phyloP scores from a whole-genome alignment of 1,140 invertebrate genomes.

The Bombus pyrosoma region DNA sequence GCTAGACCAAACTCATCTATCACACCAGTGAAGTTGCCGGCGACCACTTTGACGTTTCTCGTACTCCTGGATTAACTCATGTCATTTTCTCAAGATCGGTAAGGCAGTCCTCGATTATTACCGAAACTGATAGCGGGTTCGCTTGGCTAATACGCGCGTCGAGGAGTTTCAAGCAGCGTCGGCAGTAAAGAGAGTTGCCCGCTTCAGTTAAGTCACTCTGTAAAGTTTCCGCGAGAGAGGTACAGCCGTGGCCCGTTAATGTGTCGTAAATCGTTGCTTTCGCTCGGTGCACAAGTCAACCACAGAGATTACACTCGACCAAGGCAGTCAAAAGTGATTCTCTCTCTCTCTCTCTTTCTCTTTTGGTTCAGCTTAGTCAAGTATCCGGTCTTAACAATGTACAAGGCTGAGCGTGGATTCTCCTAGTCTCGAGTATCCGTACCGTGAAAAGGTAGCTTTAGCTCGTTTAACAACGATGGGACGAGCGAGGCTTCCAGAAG shows the following conservation, averaged over 20 bases:
- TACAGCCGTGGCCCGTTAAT: slow-evolving; percentile 44
- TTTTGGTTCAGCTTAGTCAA: slow-evolving; percentile 53
- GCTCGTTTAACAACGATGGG: slow-evolving; percentile 5
- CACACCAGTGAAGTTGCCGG: not conserved
- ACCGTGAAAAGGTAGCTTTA: slow-evolving; percentile 33
- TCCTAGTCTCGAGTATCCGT: slow-evolving; percentile 15
- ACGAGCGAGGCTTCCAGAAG: not conserved
- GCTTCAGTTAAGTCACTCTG: slow-evolving; percentile 54
- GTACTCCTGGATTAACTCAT: not conserved
- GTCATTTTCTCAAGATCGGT: not conserved
- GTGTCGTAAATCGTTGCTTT: slow-evolving; percentile 56
- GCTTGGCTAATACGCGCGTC: slow-evolving; percentile 21
- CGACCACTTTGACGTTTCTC: not conserved
- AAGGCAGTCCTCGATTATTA: slow-evolving; percentile 14
- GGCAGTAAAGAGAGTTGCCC: slow-evolving; percentile 25
- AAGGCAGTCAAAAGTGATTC: slow-evolving; percentile 59
- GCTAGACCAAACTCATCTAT: not conserved
- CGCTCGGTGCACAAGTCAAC: slow-evolving; percentile 44
- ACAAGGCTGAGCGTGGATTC: slow-evolving; percentile 17
- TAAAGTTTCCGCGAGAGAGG: slow-evolving; percentile 52
- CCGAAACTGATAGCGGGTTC: slow-evolving; percentile 9
- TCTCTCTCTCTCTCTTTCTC: not conserved
- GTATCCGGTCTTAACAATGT: slow-evolving; percentile 58
- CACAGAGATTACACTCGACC: slow-evolving; percentile 54
- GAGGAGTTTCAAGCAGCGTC: slow-evolving; percentile 41